These are phyloP conservation scores for Tillus elongatus DNA, from an alignment of 2,888 invertebrate species.

Conservation along the genomic window DNA sequence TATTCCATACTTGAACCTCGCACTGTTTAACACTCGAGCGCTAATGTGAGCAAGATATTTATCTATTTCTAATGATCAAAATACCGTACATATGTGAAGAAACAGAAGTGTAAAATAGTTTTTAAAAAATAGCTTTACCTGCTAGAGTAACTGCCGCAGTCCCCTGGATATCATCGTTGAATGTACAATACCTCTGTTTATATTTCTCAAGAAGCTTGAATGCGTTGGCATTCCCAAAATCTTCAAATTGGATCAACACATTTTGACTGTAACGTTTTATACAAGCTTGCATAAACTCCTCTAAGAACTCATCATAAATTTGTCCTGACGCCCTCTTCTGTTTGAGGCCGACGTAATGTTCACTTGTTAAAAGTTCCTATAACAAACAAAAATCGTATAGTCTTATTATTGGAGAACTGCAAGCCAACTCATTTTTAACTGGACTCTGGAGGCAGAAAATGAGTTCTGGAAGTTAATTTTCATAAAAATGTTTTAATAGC, in stretches of 20 bases:
- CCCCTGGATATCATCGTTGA: constrained; percentile 98
- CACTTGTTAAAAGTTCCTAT: constrained; percentile 63
- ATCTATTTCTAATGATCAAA: too few species aligned
- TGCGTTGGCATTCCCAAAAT: constrained; percentile 97
- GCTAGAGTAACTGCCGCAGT: constrained; percentile 91
- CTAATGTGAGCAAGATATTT: too few species aligned
- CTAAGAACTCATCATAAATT: constrained; percentile 86
- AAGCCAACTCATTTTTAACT: neutral
- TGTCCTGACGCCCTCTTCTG: constrained; percentile 76
- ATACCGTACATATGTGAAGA: too few species aligned
- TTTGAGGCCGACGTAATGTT: constrained; percentile 85
- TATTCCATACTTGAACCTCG: too few species aligned
- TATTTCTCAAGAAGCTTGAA: constrained; percentile 88
- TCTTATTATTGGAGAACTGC: constrained; percentile 1
- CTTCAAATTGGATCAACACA: constrained; percentile 74
- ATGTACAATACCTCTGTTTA: constrained; percentile 85
- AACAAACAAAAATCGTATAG: neutral
- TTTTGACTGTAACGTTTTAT: constrained; percentile 81
- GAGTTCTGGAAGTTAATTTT: too few species aligned
- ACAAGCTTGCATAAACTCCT: constrained; percentile 95
- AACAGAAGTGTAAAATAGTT: too few species aligned
- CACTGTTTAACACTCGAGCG: too few species aligned
- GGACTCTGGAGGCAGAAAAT: too few species aligned
- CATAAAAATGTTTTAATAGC: too few species aligned
- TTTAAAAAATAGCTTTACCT: too few species aligned